Evolutionary conservation across 1,140 invertebrate species (phyloP).

Genomic region (Platyscapa corneri): DNA sequence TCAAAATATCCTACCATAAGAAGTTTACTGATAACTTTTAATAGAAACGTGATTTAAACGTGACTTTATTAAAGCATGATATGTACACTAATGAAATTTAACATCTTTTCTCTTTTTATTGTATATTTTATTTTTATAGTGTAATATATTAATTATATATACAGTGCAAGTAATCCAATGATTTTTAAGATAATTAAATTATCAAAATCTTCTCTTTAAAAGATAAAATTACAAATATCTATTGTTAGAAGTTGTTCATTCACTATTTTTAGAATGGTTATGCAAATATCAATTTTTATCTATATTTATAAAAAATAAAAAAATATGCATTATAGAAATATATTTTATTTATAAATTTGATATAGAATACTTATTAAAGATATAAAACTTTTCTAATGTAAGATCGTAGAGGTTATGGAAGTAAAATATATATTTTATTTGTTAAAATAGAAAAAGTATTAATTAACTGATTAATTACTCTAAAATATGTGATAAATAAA

Average conservation of each 20-base stretch:
- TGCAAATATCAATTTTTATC: neutral
- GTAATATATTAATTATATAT: neutral
- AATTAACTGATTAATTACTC: neutral
- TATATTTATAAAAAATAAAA: neutral
- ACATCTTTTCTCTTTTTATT: neutral
- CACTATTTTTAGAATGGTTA: too few relatives aligned
- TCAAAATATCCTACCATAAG: slow-evolving; percentile 60
- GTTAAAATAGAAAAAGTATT: neutral
- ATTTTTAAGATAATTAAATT: too few relatives aligned
- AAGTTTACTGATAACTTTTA: slow-evolving; percentile 27
- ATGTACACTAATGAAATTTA: neutral
- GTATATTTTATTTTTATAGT: neutral
- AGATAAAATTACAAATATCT: too few relatives aligned
- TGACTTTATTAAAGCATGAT: slow-evolving; percentile 58
- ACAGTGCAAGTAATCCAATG: neutral
- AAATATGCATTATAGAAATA: neutral
- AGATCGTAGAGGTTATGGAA: neutral
- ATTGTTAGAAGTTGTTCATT: too few relatives aligned
- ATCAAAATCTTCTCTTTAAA: too few relatives aligned
- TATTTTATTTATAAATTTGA: neutral
- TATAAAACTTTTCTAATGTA: neutral
- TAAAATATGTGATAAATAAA: neutral
- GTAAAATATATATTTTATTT: neutral
- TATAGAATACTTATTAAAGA: neutral
- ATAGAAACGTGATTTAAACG: slow-evolving; percentile 72